Percentiles rank a stretch among this genome's conserved stretches.
Conservation (phyloP, 2,888 invertebrate species). For the Brachyptera putata region DNA sequence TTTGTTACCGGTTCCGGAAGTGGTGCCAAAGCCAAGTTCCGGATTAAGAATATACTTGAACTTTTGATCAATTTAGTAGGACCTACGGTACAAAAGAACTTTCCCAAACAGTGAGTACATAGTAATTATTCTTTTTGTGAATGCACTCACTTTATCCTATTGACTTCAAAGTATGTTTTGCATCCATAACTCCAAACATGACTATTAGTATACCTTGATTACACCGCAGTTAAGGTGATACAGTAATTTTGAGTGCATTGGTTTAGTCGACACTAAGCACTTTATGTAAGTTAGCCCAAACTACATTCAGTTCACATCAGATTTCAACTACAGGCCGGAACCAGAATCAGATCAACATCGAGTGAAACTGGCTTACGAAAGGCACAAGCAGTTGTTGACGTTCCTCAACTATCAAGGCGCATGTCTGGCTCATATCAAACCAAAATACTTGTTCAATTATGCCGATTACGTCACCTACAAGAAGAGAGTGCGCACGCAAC, state of each 20-base stretch:
- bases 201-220: not conserved
- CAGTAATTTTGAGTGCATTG: no score
- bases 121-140: not conserved
- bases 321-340: constrained; percentile 30
- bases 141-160: not conserved
- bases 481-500: not conserved
- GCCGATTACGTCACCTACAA: constrained; percentile 40
- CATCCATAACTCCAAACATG: not conserved
- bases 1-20: constrained; percentile 27
- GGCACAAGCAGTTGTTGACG: constrained; percentile 39
- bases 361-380: constrained; percentile 38
- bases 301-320: no score
- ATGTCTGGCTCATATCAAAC: constrained; percentile 43
- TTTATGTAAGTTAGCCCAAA: no score
- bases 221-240: no score
- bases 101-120: constrained; percentile 14
- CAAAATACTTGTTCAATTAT: constrained; percentile 45
- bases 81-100: constrained; percentile 33
- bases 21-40: constrained; percentile 15
- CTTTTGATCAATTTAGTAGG: constrained; percentile 40
- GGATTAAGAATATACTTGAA: constrained; percentile 38
- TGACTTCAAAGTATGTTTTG: not conserved
- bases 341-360: constrained; percentile 36
- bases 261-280: no score
- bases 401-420: constrained; percentile 43